phyloP scores from a whole-genome alignment of 2,113 vertebrate species.

The Chaetura pelagica region DNA sequence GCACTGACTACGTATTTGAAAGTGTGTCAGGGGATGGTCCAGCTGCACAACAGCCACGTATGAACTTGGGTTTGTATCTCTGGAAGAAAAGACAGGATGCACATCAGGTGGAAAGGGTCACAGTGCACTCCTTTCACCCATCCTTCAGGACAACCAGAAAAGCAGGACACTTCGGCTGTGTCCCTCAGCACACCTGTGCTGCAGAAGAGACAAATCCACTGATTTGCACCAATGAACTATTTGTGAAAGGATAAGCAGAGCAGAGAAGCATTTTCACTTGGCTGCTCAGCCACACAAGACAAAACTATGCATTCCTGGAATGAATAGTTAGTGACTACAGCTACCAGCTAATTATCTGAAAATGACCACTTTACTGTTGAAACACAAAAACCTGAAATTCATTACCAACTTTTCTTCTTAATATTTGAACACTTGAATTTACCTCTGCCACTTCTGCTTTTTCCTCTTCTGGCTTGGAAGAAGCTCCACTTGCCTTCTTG shows the following conservation, averaged over 20 bases:
- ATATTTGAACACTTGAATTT: neutral
- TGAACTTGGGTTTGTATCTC: neutral
- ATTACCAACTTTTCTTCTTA: neutral
- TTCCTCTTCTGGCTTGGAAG: constrained; percentile 61
- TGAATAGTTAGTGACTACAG: neutral
- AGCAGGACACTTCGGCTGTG: accelerated
- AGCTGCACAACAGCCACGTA: accelerated
- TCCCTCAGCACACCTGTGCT: neutral
- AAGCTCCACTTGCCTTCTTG: constrained; percentile 43
- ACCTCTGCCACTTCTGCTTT: constrained; percentile 62
- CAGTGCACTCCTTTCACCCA: neutral
- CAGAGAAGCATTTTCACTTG: neutral
- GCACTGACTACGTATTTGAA: neutral
- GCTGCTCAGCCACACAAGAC: neutral
- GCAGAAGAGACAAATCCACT: neutral
- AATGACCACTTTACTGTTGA: neutral
- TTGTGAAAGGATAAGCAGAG: neutral
- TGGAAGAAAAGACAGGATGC: neutral
- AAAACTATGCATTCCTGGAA: neutral
- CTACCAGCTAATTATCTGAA: neutral
- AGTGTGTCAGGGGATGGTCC: neutral
- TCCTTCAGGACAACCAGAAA: neutral
- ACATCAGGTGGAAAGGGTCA: neutral
- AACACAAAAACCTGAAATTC: neutral
- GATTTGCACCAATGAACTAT: accelerated